A percentile compares a stretch with the other conserved stretches of the same genome.
These are phyloP conservation scores for Thamnophis elegans DNA, from an alignment of 2,797 vertebrate genomes.

Conservation along the genomic window DNA sequence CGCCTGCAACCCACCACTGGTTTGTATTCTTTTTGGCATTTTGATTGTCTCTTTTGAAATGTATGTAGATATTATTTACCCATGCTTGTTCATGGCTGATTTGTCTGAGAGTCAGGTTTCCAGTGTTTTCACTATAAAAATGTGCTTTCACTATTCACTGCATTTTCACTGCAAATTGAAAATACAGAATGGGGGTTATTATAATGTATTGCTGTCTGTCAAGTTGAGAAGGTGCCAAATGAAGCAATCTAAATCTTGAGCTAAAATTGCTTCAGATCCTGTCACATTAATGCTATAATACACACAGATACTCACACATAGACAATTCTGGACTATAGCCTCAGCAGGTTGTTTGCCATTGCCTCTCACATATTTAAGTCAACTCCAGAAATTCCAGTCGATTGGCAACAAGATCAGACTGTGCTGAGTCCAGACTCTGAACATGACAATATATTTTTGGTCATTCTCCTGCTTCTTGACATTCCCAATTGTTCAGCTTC, in stretches of 20 bases:
- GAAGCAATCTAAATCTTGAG: background rate
- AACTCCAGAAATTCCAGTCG: background rate
- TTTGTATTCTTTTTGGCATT: too few species aligned
- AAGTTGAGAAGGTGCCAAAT: background rate
- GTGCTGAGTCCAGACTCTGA: background rate
- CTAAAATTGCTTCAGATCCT: background rate
- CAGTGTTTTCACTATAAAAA: background rate
- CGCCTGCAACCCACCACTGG: too few species aligned
- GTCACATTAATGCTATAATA: background rate
- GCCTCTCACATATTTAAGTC: background rate
- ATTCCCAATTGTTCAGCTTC: background rate
- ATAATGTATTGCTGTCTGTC: background rate
- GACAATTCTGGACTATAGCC: background rate
- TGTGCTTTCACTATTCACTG: background rate
- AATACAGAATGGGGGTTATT: background rate
- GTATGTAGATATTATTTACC: background rate
- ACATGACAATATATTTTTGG: background rate
- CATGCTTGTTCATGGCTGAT: background rate
- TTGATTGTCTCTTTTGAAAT: background rate
- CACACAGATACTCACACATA: background rate
- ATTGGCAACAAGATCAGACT: background rate
- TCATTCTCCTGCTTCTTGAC: background rate
- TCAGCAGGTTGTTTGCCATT: background rate
- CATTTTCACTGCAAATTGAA: background rate
- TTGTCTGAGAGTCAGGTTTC: background rate